A percentile compares a stretch with the other conserved stretches of the same genome.
Conservation (phyloP, 2,888 invertebrate species). For the Lamellibrachia columna region DNA sequence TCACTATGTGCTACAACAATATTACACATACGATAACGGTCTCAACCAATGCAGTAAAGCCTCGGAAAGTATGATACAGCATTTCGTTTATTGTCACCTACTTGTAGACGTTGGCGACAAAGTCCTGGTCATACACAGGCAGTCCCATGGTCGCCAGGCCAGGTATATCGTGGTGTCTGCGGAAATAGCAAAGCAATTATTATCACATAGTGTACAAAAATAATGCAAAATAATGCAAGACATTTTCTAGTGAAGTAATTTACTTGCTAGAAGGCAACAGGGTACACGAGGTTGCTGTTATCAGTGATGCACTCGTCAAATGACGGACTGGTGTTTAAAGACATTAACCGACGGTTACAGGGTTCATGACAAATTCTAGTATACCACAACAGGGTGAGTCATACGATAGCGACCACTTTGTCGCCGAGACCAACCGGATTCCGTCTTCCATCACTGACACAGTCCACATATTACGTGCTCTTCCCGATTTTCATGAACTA, state of each 20-base stretch:
- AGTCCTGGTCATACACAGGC: constrained; percentile 37
- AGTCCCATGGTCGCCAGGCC: constrained; percentile 27
- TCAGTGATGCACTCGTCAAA: not conserved
- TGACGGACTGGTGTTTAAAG: not conserved
- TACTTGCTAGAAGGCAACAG: not conserved
- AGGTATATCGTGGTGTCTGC: constrained; percentile 13
- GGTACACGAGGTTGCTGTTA: not conserved
- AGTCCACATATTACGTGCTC: too few relatives aligned
- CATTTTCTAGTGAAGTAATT: not conserved
- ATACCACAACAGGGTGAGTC: too few relatives aligned
- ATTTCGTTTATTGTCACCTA: not conserved
- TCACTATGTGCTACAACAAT: not conserved
- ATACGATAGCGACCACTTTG: too few relatives aligned
- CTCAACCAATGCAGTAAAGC: not conserved
- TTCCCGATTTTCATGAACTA: too few relatives aligned
- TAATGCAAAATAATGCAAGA: not conserved
- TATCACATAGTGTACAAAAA: not conserved
- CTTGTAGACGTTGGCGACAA: constrained; percentile 33
- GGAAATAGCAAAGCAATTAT: not conserved
- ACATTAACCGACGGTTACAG: too few relatives aligned
- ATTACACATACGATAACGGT: not conserved
- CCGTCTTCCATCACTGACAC: too few relatives aligned
- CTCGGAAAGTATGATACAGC: not conserved
- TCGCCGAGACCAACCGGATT: too few relatives aligned
- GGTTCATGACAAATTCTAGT: too few relatives aligned